Evolutionary conservation across 2,888 invertebrate species (phyloP).

Genomic region (Lapara coniferarum): DNA sequence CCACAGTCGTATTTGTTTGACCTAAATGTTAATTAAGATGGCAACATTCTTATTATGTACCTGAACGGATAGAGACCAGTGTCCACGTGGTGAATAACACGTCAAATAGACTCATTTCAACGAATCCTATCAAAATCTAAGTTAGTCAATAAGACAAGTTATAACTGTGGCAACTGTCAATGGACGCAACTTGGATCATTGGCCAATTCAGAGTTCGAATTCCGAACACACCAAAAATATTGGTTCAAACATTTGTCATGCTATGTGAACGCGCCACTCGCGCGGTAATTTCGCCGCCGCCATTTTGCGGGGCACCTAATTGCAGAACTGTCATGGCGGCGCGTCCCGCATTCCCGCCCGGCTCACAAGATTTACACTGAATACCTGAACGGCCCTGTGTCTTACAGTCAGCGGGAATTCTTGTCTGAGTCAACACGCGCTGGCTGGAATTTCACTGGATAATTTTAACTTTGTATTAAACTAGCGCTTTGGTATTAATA

Average conservation of each 20-base stretch:
- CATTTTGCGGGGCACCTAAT: slow-evolving; percentile 61
- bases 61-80: too few species aligned
- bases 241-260: slow-evolving; percentile 11
- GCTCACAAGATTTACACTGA: slow-evolving; percentile 56
- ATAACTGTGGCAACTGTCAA: neutral
- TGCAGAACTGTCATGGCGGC: slow-evolving; percentile 62
- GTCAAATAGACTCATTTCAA: too few species aligned
- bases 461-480: slow-evolving; percentile 27
- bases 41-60: too few species aligned
- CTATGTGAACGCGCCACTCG: slow-evolving; percentile 21
- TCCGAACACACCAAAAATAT: neutral
- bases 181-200: neutral
- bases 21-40: too few species aligned
- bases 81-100: too few species aligned
- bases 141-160: too few species aligned
- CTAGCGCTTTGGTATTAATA: slow-evolving; percentile 7
- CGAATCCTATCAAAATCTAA: too few species aligned
- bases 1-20: too few species aligned
- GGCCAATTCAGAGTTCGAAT: too few species aligned
- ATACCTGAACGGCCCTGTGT: slow-evolving; percentile 57
- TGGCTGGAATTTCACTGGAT: slow-evolving; percentile 42
- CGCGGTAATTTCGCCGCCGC: slow-evolving; percentile 48
- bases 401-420: slow-evolving; percentile 38
- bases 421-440: slow-evolving; percentile 24
- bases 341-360: slow-evolving; percentile 54